A percentile compares a stretch with the other conserved stretches of the same genome.
These are phyloP conservation scores for Parauchenoglanis punctatus DNA, from an alignment of 2,797 vertebrate genomes.

Conservation along the genomic window DNA sequence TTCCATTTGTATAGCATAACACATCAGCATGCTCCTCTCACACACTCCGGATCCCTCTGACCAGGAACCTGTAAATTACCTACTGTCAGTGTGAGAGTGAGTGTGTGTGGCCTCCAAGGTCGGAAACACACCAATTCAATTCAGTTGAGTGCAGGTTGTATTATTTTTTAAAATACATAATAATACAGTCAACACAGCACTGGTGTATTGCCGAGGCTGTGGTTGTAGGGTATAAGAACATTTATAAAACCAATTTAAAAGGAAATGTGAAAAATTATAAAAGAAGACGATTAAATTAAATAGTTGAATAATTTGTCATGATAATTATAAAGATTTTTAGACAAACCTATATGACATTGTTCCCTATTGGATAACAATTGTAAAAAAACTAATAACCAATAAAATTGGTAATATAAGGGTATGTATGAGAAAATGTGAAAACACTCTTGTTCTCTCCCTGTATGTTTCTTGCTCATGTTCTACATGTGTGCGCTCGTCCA, in stretches of 20 bases:
- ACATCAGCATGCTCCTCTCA: conserved; percentile 81
- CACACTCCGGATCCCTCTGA: conserved; percentile 85
- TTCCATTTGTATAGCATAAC: conserved; percentile 83
- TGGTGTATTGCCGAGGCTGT: not conserved
- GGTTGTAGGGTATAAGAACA: not conserved
- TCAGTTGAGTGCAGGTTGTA: not conserved
- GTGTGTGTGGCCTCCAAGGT: conserved; percentile 66
- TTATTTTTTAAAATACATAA: not conserved
- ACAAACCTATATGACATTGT: not conserved
- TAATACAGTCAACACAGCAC: not conserved
- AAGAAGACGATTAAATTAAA: not conserved
- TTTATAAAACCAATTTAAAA: not conserved
- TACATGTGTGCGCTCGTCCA: conserved; percentile 58
- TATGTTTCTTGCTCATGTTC: conserved; percentile 14
- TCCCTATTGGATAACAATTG: not conserved
- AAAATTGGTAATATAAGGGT: not conserved
- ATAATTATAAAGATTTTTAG: not conserved
- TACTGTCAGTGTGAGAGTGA: conserved; percentile 51
- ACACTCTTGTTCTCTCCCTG: not conserved
- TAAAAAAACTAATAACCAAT: not conserved
- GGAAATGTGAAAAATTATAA: not conserved
- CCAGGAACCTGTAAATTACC: conserved; percentile 88
- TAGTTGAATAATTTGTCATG: not conserved
- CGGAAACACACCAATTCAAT: conserved; percentile 70
- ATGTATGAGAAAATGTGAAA: not conserved